These are phyloP conservation scores for Gouania willdenowi DNA, from an alignment of 2,797 vertebrate species.

Conservation along the genomic window DNA sequence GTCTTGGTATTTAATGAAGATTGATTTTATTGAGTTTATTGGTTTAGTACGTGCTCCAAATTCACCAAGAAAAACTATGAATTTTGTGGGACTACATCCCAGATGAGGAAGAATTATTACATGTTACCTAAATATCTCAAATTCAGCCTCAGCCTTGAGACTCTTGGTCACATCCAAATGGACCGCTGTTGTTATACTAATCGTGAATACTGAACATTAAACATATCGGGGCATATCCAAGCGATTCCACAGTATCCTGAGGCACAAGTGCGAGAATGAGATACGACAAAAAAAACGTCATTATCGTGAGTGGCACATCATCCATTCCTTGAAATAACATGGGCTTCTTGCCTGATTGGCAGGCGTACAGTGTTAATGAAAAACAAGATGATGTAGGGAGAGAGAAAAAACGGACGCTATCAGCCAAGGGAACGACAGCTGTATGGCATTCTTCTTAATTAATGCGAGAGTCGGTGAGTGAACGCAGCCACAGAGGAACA, in stretches of 20 bases:
- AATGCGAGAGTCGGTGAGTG: conserved; percentile 50
- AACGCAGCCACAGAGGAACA: conserved; percentile 22
- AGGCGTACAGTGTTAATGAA: conserved; percentile 61
- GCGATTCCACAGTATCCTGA: conserved; percentile 34
- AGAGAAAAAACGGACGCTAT: conserved; percentile 12
- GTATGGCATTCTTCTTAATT: conserved; percentile 62
- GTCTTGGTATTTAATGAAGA: conserved; percentile 68
- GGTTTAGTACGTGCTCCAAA: no score
- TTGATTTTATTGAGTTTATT: no score
- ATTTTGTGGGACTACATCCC: no score
- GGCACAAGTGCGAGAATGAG: conserved; percentile 51
- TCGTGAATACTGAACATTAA: conserved; percentile 45
- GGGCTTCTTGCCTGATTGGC: conserved; percentile 62
- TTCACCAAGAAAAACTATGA: no score
- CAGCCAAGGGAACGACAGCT: conserved; percentile 60
- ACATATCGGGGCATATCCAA: conserved; percentile 42
- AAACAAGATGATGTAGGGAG: conserved; percentile 57
- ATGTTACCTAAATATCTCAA: no score
- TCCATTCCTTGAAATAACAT: conserved; percentile 58
- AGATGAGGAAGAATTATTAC: no score
- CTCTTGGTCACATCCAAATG: no score
- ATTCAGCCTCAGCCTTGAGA: no score
- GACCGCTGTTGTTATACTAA: no score
- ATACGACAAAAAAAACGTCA: conserved; percentile 54
- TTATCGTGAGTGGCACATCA: conserved; percentile 52